A percentile compares a stretch with the other conserved stretches of the same genome.
Evolutionary conservation across 1,140 invertebrate species (phyloP).

Genomic region (Drosophila setifemur): DNA sequence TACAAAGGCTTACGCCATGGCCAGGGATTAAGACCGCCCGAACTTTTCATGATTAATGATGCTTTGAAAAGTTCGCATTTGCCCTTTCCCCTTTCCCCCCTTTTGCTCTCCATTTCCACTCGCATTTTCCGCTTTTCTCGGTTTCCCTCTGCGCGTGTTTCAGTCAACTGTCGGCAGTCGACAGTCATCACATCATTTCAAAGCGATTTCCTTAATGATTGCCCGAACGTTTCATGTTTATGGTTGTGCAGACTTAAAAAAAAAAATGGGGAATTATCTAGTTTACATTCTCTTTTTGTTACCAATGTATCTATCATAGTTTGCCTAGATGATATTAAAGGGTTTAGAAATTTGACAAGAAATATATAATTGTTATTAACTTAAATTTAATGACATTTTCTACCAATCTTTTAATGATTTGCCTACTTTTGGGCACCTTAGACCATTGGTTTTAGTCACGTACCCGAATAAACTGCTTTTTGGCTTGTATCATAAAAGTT

Average conservation of each 20-base stretch:
- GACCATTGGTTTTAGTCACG: too few species aligned
- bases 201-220: slow-evolving; percentile 62
- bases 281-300: too few species aligned
- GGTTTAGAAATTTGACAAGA: too few species aligned
- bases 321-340: too few species aligned
- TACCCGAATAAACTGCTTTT: too few species aligned
- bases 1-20: slow-evolving; percentile 47
- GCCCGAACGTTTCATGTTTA: neutral
- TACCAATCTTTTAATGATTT: too few species aligned
- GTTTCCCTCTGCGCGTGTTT: slow-evolving; percentile 15
- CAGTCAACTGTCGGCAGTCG: slow-evolving; percentile 25
- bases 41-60: slow-evolving; percentile 74
- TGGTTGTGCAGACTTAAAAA: slow-evolving; percentile 1
- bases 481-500: too few species aligned
- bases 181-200: slow-evolving; percentile 48
- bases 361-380: too few species aligned
- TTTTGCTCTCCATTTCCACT: neutral
- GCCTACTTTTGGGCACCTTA: too few species aligned
- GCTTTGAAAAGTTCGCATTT: slow-evolving; percentile 56
- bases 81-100: slow-evolving; percentile 5
- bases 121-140: neutral
- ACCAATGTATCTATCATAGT: too few species aligned
- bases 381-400: too few species aligned
- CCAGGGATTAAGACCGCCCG: slow-evolving; percentile 61
- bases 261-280: neutral